phyloP scores from a whole-genome alignment of 1,140 invertebrate genomes.

The Lycorma delicatula region DNA sequence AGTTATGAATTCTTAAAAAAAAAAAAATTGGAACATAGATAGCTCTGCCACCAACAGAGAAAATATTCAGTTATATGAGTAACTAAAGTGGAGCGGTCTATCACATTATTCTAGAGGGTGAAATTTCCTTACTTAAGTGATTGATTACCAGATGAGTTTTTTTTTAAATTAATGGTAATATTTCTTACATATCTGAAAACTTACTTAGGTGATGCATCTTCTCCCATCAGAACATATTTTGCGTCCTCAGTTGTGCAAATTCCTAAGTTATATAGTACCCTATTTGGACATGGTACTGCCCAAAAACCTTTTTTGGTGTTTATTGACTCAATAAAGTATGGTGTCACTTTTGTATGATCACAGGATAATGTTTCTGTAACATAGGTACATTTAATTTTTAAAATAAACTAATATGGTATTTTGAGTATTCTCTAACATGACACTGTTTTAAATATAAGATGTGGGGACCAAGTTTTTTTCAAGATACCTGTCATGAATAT shows the following conservation, averaged over 20 bases:
- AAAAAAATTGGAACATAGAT: neutral
- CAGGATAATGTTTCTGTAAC: conserved; percentile 70
- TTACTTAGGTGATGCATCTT: conserved; percentile 64
- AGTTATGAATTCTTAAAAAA: neutral
- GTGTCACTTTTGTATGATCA: conserved; percentile 80
- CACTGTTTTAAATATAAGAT: too few relatives aligned
- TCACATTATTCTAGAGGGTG: too few relatives aligned
- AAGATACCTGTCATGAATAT: too few relatives aligned
- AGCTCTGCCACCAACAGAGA: neutral
- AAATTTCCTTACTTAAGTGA: neutral
- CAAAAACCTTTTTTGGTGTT: conserved; percentile 67
- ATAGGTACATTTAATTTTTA: too few relatives aligned
- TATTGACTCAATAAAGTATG: conserved; percentile 80
- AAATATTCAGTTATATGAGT: neutral
- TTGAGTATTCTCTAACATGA: too few relatives aligned
- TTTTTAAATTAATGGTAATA: neutral
- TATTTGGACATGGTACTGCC: conserved; percentile 68
- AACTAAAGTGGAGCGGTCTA: too few relatives aligned
- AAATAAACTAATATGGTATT: too few relatives aligned
- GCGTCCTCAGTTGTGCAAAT: conserved; percentile 67
- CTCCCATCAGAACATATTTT: conserved; percentile 74
- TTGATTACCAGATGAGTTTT: neutral
- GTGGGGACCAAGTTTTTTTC: neutral
- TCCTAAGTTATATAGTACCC: conserved; percentile 69
- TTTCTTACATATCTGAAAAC: conserved; percentile 24